Percentiles rank a stretch among this genome's conserved stretches.
These are phyloP conservation scores for Microchrysa polita DNA, from an alignment of 2,888 invertebrate genomes.

Conservation along the genomic window DNA sequence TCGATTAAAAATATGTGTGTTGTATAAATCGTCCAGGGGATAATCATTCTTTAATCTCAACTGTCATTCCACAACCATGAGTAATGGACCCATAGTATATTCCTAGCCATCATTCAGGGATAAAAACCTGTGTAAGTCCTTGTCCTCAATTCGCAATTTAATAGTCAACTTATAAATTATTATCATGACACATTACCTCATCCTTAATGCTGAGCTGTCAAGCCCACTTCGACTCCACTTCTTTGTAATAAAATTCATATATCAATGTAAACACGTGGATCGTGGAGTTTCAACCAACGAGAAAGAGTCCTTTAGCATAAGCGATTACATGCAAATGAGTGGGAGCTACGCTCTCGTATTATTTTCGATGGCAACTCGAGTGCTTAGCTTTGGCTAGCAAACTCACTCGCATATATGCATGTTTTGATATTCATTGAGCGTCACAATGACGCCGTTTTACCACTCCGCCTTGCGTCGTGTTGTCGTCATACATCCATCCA, in stretches of 20 bases:
- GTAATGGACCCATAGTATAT: no score
- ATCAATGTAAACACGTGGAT: neutral
- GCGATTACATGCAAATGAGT: neutral
- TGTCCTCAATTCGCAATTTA: neutral
- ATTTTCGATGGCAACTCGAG: neutral
- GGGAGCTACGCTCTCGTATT: neutral
- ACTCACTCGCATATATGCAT: neutral
- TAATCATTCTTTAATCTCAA: no score
- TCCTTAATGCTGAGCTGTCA: neutral
- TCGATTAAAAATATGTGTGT: no score
- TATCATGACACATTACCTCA: neutral
- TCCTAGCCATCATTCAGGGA: no score
- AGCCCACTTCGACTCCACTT: neutral
- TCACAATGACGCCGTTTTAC: slow-evolving; percentile 26
- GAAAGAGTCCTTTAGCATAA: neutral
- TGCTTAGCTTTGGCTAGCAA: no score
- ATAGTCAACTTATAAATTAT: neutral
- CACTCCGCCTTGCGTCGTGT: no score
- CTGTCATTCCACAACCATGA: no score
- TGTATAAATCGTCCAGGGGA: no score
- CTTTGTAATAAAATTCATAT: neutral
- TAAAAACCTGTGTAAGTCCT: no score
- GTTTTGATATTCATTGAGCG: slow-evolving; percentile 32
- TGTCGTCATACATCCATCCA: neutral
- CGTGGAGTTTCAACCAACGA: neutral